Evolutionary conservation across 2,888 invertebrate genomes (phyloP), one percentile per base, ranked within the genome.

Genomic region (Campoletis raptor): DNA sequence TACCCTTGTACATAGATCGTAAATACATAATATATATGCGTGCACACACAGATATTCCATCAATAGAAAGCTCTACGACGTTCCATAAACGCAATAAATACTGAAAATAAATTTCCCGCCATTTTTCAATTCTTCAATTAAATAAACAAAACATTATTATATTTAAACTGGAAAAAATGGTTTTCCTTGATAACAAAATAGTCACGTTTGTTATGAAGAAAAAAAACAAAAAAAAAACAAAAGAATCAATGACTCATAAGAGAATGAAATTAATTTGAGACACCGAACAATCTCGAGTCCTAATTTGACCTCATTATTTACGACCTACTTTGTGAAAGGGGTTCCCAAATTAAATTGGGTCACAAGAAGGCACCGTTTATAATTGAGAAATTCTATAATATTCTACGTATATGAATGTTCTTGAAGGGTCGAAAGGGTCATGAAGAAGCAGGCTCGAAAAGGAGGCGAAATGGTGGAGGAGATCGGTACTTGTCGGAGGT

Each of bases 1-100:
- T 85, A 69, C 89, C 88, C 89, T 89, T 90, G 90, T 90, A 88
- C 83, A 30, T 61, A 40, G 54, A 69, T 61, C 73, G 42, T 74
- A 30, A n/a, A 64, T 18, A 21, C 24, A 57, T 57, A 57, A 54
- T 67, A 54, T 42, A 45, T 45, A 79, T 42, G 24, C 21, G 36
- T 54, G 24, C 36, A 70, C n/a, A 21, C 10, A 57, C 10, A 57
- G 10, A 24, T 30, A 30, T 30, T 24, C 57, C 24, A 9, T 12
- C 4, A 7, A 10, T 30, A 10, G 24, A 24, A 57, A 57, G 24
- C 57, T 57, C 5, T 24, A 57, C 24, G 12, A 30, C 4, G 24
- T 57, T 12, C 24, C 10, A 24, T 57, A 2, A 30, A 24, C 10
- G 48, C 48, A 18, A 52, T 18, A 52, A 52, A 52, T 7, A 52